These are phyloP conservation scores for Synchiropus splendidus DNA, from an alignment of 2,113 vertebrate species.

Conservation along the genomic window DNA sequence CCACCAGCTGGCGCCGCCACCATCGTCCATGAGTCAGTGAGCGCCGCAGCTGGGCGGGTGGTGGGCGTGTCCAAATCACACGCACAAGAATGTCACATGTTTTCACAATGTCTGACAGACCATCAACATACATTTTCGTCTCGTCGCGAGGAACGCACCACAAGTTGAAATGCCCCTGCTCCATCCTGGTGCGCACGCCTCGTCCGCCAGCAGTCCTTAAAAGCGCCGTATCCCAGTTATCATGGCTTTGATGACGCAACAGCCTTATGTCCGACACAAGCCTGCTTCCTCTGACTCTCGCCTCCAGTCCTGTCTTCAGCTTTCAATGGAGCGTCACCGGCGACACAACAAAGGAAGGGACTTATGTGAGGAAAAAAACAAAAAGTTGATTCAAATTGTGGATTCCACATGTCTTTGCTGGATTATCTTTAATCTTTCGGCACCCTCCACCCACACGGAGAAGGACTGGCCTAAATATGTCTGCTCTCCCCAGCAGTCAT, in stretches of 20 bases:
- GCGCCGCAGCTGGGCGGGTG: too few relatives aligned
- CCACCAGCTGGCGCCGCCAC: too few relatives aligned
- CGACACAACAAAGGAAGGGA: slow-evolving; percentile 8
- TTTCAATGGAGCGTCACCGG: slow-evolving; percentile 4
- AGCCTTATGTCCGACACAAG: slow-evolving; percentile 11
- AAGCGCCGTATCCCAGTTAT: slow-evolving; percentile 1
- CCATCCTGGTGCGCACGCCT: too few relatives aligned
- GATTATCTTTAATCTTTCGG: slow-evolving; percentile 24
- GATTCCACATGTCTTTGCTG: slow-evolving; percentile 4
- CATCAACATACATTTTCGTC: too few relatives aligned
- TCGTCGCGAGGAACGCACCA: too few relatives aligned
- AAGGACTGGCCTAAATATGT: slow-evolving; percentile 14
- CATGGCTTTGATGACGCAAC: slow-evolving; percentile 7
- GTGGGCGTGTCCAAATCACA: too few relatives aligned
- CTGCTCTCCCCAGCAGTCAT: slow-evolving; percentile 17
- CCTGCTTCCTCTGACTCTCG: slow-evolving; percentile 4
- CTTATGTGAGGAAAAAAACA: slow-evolving; percentile 5
- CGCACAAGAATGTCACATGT: too few relatives aligned
- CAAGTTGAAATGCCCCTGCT: too few relatives aligned
- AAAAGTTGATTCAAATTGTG: slow-evolving; percentile 5
- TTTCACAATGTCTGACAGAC: too few relatives aligned
- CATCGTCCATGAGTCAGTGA: too few relatives aligned
- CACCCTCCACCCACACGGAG: slow-evolving; percentile 2
- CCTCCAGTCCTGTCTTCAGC: slow-evolving; percentile 3
- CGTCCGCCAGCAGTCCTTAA: neutral